These are phyloP conservation scores for Manduca sexta DNA, from an alignment of 1,140 invertebrate species.

Conservation along the genomic window DNA sequence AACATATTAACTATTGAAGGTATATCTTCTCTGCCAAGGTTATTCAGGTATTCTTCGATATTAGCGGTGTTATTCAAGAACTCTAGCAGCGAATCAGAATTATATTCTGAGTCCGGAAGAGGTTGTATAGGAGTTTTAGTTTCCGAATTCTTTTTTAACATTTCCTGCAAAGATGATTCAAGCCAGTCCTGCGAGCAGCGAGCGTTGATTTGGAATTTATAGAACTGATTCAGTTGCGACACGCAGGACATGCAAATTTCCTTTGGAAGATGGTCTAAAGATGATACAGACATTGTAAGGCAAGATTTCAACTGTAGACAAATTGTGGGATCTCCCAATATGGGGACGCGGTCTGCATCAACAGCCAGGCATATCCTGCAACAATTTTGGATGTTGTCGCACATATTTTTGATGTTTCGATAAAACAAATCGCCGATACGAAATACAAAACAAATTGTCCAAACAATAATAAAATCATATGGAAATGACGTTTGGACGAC, in stretches of 20 bases:
- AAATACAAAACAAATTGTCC: too few species aligned
- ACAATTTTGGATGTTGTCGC: slow-evolving; percentile 38
- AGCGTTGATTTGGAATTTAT: slow-evolving; percentile 61
- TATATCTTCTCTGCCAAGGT: slow-evolving; percentile 63
- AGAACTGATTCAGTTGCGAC: slow-evolving; percentile 51
- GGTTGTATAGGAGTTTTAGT: slow-evolving; percentile 49
- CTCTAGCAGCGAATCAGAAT: slow-evolving; percentile 62
- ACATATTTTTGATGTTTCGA: slow-evolving; percentile 29
- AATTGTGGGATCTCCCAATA: slow-evolving; percentile 47
- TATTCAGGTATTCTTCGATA: slow-evolving; percentile 64
- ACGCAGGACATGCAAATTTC: slow-evolving; percentile 49
- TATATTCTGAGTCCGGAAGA: slow-evolving; percentile 61
- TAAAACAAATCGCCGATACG: too few species aligned
- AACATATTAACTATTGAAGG: slow-evolving; percentile 59
- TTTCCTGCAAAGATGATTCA: slow-evolving; percentile 47
- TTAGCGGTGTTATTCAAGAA: slow-evolving; percentile 65
- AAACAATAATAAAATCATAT: too few species aligned
- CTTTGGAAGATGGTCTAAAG: slow-evolving; percentile 47
- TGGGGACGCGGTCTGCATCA: slow-evolving; percentile 45
- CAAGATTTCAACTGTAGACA: slow-evolving; percentile 56
- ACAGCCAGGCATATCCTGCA: slow-evolving; percentile 58
- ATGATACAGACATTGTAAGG: slow-evolving; percentile 35
- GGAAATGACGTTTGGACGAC: too few species aligned
- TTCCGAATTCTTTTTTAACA: slow-evolving; percentile 41
- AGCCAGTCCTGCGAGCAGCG: slow-evolving; percentile 61